Conservation (phyloP, 37 sponge, comb jelly and placozoan genomes). For the Agelas oroides region DNA sequence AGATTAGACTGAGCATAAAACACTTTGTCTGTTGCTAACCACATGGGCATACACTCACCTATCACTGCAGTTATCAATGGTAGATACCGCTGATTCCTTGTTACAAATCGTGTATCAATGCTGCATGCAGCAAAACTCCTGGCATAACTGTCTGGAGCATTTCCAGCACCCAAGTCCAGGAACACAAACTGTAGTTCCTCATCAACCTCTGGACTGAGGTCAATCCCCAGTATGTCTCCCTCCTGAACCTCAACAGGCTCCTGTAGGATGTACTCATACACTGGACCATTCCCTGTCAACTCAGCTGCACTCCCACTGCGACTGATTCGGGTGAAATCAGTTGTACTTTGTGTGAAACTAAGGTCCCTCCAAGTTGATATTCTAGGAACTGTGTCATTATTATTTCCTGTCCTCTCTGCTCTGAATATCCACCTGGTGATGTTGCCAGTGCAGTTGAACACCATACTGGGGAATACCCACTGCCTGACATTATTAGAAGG, state of each 20-base stretch:
- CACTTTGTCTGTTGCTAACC: no score
- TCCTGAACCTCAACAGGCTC: background rate
- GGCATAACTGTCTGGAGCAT: no score
- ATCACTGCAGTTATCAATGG: slow-evolving; percentile 22
- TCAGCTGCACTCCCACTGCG: background rate
- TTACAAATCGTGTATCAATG: background rate
- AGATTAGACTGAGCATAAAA: background rate
- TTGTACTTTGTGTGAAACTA: no score
- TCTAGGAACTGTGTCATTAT: no score
- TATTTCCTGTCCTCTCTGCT: background rate
- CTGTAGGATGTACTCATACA: slow-evolving; percentile 17
- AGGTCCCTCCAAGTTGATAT: no score
- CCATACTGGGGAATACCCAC: slow-evolving; percentile 48
- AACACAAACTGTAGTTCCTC: no score
- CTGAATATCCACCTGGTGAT: slow-evolving; percentile 35
- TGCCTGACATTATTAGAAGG: background rate
- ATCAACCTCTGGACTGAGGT: background rate
- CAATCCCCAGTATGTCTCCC: slow-evolving; percentile 31
- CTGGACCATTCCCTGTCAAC: background rate
- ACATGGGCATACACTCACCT: no score
- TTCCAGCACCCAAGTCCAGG: no score
- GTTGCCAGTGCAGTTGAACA: slow-evolving; percentile 14
- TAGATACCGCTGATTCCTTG: background rate
- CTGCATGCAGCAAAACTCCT: no score
- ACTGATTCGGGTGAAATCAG: no score